phyloP scores from a whole-genome alignment of 1,140 invertebrate genomes.

The Nylanderia fulva region DNA sequence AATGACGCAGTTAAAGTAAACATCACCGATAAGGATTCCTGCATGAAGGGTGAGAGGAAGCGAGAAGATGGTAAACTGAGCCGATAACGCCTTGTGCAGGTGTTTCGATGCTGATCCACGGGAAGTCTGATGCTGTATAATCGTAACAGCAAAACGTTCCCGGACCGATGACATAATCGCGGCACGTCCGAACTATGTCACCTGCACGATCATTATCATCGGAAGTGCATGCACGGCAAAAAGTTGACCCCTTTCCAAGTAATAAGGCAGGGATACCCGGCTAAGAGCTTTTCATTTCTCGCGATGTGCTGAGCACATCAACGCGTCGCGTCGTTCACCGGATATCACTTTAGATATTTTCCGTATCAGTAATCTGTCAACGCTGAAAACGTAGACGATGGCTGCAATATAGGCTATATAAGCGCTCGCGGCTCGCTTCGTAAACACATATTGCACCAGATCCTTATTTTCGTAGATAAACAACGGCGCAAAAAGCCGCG shows the following conservation, averaged over 20 bases:
- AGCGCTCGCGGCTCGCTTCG: constrained; percentile 10
- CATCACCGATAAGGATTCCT: constrained; percentile 59
- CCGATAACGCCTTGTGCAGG: constrained; percentile 71
- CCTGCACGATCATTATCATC: constrained; percentile 73
- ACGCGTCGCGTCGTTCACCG: background rate
- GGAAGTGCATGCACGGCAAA: constrained; percentile 69
- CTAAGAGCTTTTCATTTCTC: constrained; percentile 50
- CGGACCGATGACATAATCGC: constrained; percentile 77
- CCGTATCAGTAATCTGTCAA: constrained; percentile 28
- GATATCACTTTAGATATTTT: constrained; percentile 31
- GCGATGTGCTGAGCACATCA: constrained; percentile 30
- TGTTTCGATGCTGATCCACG: constrained; percentile 74
- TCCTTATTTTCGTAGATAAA: constrained; percentile 66
- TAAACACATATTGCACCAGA: constrained; percentile 64
- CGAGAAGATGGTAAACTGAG: constrained; percentile 68
- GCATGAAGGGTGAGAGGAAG: constrained; percentile 37
- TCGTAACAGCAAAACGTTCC: constrained; percentile 64
- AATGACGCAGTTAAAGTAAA: constrained; percentile 66
- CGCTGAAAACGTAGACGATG: background rate
- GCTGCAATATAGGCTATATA: constrained; percentile 12
- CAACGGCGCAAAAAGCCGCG: constrained; percentile 27
- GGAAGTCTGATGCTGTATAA: constrained; percentile 67
- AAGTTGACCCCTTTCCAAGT: constrained; percentile 70
- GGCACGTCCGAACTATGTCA: constrained; percentile 73
- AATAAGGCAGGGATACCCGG: constrained; percentile 61